A percentile compares a stretch with the other conserved stretches of the same genome.
Conservation (phyloP, 2,888 invertebrate species). For the Xylota segnis region DNA sequence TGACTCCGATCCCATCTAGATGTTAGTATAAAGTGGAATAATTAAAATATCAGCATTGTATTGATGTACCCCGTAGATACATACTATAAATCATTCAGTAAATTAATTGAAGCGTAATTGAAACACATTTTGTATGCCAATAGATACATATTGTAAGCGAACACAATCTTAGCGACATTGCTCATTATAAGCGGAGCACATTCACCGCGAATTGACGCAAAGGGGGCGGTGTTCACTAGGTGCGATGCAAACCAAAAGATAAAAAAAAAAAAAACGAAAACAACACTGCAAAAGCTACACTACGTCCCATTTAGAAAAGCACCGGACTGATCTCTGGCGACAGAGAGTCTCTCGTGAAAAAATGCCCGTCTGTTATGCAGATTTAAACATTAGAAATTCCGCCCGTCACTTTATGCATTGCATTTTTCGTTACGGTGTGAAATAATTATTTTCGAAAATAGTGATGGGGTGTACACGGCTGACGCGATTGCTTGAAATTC, state of each 20-base stretch:
- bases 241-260: constrained; percentile 64
- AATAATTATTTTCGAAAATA: constrained; percentile 67
- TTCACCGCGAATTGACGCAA: not conserved
- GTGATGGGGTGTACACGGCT: constrained; percentile 15
- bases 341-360: constrained; percentile 73
- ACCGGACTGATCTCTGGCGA: constrained; percentile 70
- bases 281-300: constrained; percentile 17
- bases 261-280: constrained; percentile 40
- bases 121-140: constrained; percentile 69
- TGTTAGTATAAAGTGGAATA: constrained; percentile 41
- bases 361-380: constrained; percentile 76
- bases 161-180: constrained; percentile 61
- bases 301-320: constrained; percentile 71
- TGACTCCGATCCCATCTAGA: constrained; percentile 13
- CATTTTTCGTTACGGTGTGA: constrained; percentile 69
- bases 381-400: constrained; percentile 75
- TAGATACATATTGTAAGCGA: constrained; percentile 59
- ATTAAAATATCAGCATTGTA: constrained; percentile 62
- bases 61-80: constrained; percentile 50
- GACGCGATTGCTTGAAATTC: constrained; percentile 68
- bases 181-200: constrained; percentile 52
- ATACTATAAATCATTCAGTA: constrained; percentile 72
- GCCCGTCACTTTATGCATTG: constrained; percentile 71
- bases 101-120: constrained; percentile 75
- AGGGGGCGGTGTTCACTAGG: constrained; percentile 1